A percentile compares a stretch with the other conserved stretches of the same genome.
Conservation (phyloP, 2,797 vertebrate species). For the Yasuhikotakia modesta region DNA sequence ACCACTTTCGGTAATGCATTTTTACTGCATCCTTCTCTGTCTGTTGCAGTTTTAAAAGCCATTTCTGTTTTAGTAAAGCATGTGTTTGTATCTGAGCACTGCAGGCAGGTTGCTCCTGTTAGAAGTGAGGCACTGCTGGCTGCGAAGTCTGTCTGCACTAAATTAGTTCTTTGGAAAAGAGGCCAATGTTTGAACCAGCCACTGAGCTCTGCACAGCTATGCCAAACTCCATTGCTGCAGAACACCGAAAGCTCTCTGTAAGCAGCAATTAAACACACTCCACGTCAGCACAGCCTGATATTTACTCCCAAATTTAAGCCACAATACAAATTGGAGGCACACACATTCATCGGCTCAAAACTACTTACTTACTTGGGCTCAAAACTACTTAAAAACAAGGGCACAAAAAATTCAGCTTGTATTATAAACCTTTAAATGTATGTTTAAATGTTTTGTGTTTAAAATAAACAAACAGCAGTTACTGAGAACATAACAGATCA, state of each 20-base stretch:
- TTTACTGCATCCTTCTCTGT: neutral
- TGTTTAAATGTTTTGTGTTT: neutral
- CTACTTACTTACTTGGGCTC: too few relatives aligned
- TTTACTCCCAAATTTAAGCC: constrained; percentile 16
- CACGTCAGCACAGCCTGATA: neutral
- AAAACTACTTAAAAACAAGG: too few relatives aligned
- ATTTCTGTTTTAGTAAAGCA: constrained; percentile 60
- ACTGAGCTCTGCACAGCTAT: constrained; percentile 31
- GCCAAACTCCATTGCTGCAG: constrained; percentile 45
- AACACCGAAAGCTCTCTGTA: too few relatives aligned
- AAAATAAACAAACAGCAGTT: too few relatives aligned
- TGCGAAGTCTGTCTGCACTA: constrained; percentile 53
- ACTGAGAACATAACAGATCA: too few relatives aligned
- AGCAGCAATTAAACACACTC: constrained; percentile 53
- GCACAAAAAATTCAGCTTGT: neutral
- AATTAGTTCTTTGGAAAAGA: constrained; percentile 57
- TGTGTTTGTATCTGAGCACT: constrained; percentile 44
- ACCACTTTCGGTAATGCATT: constrained; percentile 4
- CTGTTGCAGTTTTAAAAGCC: constrained; percentile 43
- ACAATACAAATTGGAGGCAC: neutral
- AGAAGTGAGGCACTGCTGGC: constrained; percentile 51
- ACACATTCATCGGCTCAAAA: neutral
- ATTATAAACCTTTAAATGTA: too few relatives aligned
- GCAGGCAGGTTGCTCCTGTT: constrained; percentile 49
- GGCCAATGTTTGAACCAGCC: constrained; percentile 51